These are phyloP conservation scores for Scaptodrosophila latifasciaeformis DNA, from an alignment of 2,888 invertebrate genomes.

Conservation along the genomic window DNA sequence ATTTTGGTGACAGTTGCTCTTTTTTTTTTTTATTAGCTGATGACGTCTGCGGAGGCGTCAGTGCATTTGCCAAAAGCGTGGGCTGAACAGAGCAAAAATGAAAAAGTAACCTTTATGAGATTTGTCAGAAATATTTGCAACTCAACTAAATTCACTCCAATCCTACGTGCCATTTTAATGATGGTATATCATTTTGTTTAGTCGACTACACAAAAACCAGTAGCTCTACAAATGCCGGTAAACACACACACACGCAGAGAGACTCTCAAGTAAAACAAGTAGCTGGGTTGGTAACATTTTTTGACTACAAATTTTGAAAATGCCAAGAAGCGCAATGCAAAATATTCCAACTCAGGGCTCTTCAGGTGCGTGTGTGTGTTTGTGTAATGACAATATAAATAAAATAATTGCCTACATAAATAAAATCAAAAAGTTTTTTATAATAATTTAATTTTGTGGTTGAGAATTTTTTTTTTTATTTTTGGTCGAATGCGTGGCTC, in stretches of 20 bases:
- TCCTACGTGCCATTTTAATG: neutral
- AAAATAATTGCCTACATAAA: slow-evolving; percentile 73
- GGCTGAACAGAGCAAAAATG: neutral
- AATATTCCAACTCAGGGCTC: slow-evolving; percentile 18
- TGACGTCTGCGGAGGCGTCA: slow-evolving; percentile 44
- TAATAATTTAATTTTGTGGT: slow-evolving; percentile 20
- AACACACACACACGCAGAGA: no score
- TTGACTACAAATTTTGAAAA: slow-evolving; percentile 66
- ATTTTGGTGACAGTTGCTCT: slow-evolving; percentile 11
- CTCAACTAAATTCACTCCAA: no score
- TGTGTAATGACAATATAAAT: slow-evolving; percentile 69
- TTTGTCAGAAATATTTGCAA: no score
- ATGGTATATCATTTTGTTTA: no score
- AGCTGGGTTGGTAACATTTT: slow-evolving; percentile 66
- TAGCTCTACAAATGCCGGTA: no score
- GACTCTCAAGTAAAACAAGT: slow-evolving; percentile 56
- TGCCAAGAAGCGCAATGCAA: slow-evolving; percentile 25
- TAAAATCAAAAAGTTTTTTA: slow-evolving; percentile 61
- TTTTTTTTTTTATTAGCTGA: slow-evolving; percentile 11
- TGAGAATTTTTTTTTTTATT: slow-evolving; percentile 16
- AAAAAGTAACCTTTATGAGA: no score
- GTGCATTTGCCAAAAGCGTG: slow-evolving; percentile 7
- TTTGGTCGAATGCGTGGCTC: slow-evolving; percentile 44
- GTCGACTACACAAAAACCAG: no score
- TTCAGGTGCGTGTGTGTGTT: slow-evolving; percentile 9